A percentile compares a stretch with the other conserved stretches of the same genome.
These are phyloP conservation scores for Clitarchus hookeri DNA, from an alignment of 2,888 invertebrate species.

Conservation along the genomic window DNA sequence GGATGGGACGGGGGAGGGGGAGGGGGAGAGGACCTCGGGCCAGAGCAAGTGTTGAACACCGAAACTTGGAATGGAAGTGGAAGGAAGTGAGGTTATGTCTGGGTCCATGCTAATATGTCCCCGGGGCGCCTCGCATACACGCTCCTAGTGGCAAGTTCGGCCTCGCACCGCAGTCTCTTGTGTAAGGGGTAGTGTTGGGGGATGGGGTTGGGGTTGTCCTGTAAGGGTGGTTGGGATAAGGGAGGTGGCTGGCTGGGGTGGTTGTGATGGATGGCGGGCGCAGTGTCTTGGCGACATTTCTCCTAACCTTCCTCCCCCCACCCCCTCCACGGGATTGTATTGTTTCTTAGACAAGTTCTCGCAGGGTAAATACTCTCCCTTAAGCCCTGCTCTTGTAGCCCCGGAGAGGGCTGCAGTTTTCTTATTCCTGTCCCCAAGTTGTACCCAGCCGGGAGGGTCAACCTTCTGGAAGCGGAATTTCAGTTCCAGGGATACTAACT, in stretches of 20 bases:
- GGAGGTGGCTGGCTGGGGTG: not conserved
- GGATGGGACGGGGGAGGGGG: not conserved
- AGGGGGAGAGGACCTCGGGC: not conserved
- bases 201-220: constrained; percentile 6
- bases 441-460: not conserved
- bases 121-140: constrained; percentile 24
- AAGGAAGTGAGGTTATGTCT: constrained; percentile 26
- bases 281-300: constrained; percentile 24
- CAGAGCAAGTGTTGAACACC: constrained; percentile 23
- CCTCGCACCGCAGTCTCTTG: not conserved
- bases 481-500: too few relatives aligned
- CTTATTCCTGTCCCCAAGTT: not conserved
- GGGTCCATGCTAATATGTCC: constrained; percentile 21
- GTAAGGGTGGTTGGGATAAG: not conserved
- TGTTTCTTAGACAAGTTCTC: constrained; percentile 23
- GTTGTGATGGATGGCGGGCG: constrained; percentile 19
- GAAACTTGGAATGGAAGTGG: constrained; percentile 25
- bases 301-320: not conserved
- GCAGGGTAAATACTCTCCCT: constrained; percentile 23
- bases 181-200: not conserved
- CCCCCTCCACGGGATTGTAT: constrained; percentile 7
- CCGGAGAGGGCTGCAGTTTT: constrained; percentile 3
- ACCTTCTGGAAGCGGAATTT: too few relatives aligned
- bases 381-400: not conserved
- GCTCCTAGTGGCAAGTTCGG: not conserved